phyloP scores from a whole-genome alignment of 2,113 vertebrate species.

The Serinus canaria region DNA sequence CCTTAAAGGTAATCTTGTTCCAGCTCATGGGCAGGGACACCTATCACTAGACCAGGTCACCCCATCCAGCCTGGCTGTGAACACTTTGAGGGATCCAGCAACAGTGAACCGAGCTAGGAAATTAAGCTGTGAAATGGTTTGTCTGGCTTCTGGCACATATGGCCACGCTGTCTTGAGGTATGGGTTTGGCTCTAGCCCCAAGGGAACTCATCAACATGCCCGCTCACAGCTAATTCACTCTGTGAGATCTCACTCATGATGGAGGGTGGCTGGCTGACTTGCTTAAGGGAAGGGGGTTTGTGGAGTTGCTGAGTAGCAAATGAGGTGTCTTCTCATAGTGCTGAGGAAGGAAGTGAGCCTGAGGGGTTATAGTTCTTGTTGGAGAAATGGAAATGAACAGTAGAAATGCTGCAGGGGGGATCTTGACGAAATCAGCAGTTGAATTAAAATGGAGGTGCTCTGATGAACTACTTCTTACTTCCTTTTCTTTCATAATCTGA shows the following conservation, averaged over 20 bases:
- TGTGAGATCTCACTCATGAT: background rate
- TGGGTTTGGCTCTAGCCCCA: background rate
- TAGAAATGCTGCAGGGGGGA: background rate
- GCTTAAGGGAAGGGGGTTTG: background rate
- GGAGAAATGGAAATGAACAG: background rate
- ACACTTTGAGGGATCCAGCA: background rate
- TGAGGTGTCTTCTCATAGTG: background rate
- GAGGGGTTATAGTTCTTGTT: background rate
- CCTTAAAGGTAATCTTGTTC: background rate
- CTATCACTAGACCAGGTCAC: background rate
- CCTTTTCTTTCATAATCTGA: background rate
- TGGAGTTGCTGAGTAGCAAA: background rate
- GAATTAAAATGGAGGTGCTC: background rate
- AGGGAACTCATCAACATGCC: background rate
- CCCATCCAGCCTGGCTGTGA: background rate
- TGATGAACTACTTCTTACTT: background rate
- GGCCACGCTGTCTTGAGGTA: background rate
- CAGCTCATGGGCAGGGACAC: background rate
- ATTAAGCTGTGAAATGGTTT: background rate
- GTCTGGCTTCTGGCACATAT: background rate
- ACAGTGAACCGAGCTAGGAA: background rate
- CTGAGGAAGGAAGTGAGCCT: background rate
- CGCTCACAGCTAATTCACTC: background rate
- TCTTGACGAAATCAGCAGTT: background rate
- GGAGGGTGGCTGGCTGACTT: background rate